A percentile compares a stretch with the other conserved stretches of the same genome.
phyloP scores from a whole-genome alignment of 2,797 vertebrate genomes.

The Silurus aristotelis region DNA sequence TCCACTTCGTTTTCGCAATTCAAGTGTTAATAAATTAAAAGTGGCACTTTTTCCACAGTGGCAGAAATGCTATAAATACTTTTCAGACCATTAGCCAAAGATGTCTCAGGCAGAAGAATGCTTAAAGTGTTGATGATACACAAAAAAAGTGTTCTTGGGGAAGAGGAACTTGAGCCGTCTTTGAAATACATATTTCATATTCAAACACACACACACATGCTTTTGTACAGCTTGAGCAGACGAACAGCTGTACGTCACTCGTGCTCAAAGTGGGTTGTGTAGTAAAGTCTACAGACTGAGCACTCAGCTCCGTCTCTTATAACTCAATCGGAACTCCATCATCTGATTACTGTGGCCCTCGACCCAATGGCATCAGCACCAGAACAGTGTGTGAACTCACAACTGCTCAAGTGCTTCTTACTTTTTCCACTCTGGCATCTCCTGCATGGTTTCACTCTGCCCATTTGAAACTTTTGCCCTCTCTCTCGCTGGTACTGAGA shows the following conservation, averaged over 20 bases:
- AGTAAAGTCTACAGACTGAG: constrained; percentile 19
- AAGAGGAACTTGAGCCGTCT: background rate
- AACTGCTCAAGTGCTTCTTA: constrained; percentile 37
- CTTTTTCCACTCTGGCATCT: constrained; percentile 18
- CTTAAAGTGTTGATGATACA: constrained; percentile 24
- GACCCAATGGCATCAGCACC: constrained; percentile 47
- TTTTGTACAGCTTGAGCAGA: background rate
- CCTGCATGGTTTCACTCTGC: background rate
- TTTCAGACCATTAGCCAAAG: constrained; percentile 66
- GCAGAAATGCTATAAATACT: constrained; percentile 61
- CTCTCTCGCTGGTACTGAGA: background rate
- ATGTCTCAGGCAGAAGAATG: constrained; percentile 52
- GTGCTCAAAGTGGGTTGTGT: background rate
- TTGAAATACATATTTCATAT: constrained; percentile 2
- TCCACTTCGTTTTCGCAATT: constrained; percentile 50
- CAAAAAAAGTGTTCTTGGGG: background rate
- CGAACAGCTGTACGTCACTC: constrained; percentile 15
- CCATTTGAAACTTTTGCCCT: background rate
- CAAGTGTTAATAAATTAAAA: constrained; percentile 54
- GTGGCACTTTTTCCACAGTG: constrained; percentile 48
- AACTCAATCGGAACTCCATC: constrained; percentile 59
- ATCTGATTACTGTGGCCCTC: constrained; percentile 63
- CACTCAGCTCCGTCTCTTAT: constrained; percentile 59
- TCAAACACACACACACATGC: background rate
- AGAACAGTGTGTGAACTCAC: constrained; percentile 59